Evolutionary conservation across 1,140 invertebrate genomes (phyloP).

Genomic region (Philopotamus ludificatus): DNA sequence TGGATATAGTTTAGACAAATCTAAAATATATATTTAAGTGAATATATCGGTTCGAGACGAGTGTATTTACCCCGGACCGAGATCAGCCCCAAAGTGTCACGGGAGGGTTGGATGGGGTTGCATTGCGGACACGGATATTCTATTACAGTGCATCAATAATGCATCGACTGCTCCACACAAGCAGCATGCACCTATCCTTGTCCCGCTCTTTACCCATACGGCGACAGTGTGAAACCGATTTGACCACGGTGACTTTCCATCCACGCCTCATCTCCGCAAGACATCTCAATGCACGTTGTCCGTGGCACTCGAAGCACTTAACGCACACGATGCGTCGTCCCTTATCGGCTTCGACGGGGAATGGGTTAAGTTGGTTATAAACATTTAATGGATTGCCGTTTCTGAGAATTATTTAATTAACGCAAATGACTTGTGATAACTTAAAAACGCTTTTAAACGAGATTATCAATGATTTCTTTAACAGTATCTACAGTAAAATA

Average conservation of each 20-base stretch:
- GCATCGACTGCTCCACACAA: constrained; percentile 18
- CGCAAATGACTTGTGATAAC: too few relatives aligned
- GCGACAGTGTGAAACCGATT: not conserved
- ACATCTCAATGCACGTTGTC: not conserved
- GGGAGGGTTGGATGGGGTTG: constrained; percentile 18
- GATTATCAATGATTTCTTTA: too few relatives aligned
- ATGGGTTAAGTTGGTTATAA: constrained; percentile 19
- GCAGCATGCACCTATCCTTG: constrained; percentile 1
- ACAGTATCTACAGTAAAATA: too few relatives aligned
- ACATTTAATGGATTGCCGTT: constrained; percentile 19
- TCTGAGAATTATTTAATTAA: constrained; percentile 21
- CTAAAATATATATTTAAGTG: too few relatives aligned
- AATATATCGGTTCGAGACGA: too few relatives aligned
- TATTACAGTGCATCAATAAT: constrained; percentile 40
- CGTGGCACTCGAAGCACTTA: not conserved
- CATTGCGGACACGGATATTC: constrained; percentile 38
- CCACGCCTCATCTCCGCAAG: not conserved
- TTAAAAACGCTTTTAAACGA: too few relatives aligned
- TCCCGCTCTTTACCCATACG: not conserved
- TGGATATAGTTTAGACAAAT: not conserved
- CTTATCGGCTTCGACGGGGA: constrained; percentile 11
- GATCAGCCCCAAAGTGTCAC: constrained; percentile 7
- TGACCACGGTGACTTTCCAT: not conserved
- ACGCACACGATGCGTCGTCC: constrained; percentile 8
- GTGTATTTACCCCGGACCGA: not conserved